phyloP scores from a whole-genome alignment of 2,888 invertebrate species.

The Hydriomena furcata region DNA sequence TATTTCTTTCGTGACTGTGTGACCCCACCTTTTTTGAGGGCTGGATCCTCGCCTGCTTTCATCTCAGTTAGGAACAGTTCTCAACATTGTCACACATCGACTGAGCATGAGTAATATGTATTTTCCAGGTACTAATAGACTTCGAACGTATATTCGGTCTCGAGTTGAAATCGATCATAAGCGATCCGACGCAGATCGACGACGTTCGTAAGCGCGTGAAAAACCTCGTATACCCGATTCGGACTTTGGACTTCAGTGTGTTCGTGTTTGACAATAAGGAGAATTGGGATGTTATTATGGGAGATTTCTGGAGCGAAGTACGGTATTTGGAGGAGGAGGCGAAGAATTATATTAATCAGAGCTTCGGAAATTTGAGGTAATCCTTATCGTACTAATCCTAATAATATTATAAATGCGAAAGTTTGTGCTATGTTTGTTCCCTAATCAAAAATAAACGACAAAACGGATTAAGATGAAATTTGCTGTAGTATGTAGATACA shows the following conservation, averaged over 20 bases:
- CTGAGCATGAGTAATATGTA: too few relatives aligned
- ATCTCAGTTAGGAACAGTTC: too few relatives aligned
- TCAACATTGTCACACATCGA: too few relatives aligned
- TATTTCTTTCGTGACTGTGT: too few relatives aligned
- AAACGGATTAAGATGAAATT: too few relatives aligned
- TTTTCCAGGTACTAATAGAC: conserved; percentile 89
- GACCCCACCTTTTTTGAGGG: too few relatives aligned
- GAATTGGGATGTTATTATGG: conserved; percentile 94
- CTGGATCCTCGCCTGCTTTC: too few relatives aligned
- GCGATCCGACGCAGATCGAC: conserved; percentile 94
- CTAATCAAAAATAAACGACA: too few relatives aligned
- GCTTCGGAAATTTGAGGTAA: conserved; percentile 90
- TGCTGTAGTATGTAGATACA: too few relatives aligned
- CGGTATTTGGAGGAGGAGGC: conserved; percentile 90
- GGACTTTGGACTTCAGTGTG: conserved; percentile 92
- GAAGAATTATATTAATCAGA: conserved; percentile 92
- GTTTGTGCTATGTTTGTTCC: too few relatives aligned
- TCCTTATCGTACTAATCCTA: too few relatives aligned
- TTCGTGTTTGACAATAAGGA: conserved; percentile 90
- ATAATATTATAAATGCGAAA: too few relatives aligned
- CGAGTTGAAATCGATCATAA: conserved; percentile 93
- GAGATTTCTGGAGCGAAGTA: conserved; percentile 90
- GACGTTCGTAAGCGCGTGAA: conserved; percentile 92
- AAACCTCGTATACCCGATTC: conserved; percentile 88
- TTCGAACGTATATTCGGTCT: conserved; percentile 95